These are phyloP conservation scores for Ephestia elutella DNA, from an alignment of 1,140 invertebrate species.

Conservation along the genomic window DNA sequence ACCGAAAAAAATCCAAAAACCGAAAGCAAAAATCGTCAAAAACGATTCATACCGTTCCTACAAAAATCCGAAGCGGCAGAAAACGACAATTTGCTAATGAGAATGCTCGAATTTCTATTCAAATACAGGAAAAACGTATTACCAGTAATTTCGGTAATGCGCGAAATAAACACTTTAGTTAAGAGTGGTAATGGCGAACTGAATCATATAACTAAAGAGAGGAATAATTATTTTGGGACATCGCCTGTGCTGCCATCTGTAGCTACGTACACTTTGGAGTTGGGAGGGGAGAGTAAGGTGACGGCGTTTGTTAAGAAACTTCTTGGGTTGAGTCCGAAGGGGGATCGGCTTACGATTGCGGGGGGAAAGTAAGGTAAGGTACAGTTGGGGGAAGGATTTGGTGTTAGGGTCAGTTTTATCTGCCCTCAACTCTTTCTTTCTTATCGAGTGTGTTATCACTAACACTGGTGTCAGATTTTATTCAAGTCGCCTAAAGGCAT, in stretches of 20 bases:
- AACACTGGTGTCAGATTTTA: no score
- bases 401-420: no score
- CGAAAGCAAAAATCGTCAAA: conserved; percentile 22
- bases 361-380: conserved; percentile 21
- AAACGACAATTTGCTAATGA: conserved; percentile 34
- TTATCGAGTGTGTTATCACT: no score
- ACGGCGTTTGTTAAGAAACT: conserved; percentile 37
- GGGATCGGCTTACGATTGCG: conserved; percentile 32
- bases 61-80: conserved; percentile 18
- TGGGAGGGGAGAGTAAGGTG: conserved; percentile 25
- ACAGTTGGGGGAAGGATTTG: no score
- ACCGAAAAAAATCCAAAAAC: conserved; percentile 1
- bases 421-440: no score
- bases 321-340: conserved; percentile 30
- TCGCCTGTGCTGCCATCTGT: conserved; percentile 18
- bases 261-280: conserved; percentile 33
- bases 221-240: conserved; percentile 38
- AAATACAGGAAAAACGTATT: conserved; percentile 29
- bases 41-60: conserved; percentile 35
- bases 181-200: conserved; percentile 38
- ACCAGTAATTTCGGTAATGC: conserved; percentile 40
- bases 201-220: conserved; percentile 41
- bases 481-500: no score
- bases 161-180: conserved; percentile 47
- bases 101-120: conserved; percentile 34